Evolutionary conservation across 2,797 vertebrate species (phyloP).

Genomic region (Thalassophryne amazonica): DNA sequence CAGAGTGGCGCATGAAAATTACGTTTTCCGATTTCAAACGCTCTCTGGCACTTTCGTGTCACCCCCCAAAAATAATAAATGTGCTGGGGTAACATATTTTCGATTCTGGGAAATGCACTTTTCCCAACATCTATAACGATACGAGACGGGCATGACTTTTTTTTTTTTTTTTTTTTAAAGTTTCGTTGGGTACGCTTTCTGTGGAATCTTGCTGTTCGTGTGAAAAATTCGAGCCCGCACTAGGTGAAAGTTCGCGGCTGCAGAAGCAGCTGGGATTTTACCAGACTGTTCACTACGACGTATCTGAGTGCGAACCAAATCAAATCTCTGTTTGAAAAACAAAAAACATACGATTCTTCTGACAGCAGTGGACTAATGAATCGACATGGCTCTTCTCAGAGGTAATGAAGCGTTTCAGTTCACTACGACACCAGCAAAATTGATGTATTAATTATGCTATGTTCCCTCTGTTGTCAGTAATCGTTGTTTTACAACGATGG

Average conservation of each 20-base stretch:
- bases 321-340: no score
- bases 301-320: neutral
- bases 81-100: no score
- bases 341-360: no score
- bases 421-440: neutral
- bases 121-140: no score
- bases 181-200: neutral
- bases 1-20: slow-evolving; percentile 28
- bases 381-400: slow-evolving; percentile 75
- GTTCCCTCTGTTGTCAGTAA: no score
- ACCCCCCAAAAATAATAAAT: no score
- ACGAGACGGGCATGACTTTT: accelerated
- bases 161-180: accelerated
- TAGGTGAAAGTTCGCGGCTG: slow-evolving; percentile 64
- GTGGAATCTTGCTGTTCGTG: slow-evolving; percentile 37
- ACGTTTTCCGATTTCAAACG: no score
- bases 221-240: neutral
- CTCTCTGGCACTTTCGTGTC: no score
- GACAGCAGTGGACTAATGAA: slow-evolving; percentile 4
- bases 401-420: slow-evolving; percentile 51
- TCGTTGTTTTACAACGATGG: no score
- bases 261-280: no score
- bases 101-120: no score
- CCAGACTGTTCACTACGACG: neutral
- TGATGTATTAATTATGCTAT: no score